Conservation (phyloP, 2,113 vertebrate species). For the Phylloscopus trochiloides region DNA sequence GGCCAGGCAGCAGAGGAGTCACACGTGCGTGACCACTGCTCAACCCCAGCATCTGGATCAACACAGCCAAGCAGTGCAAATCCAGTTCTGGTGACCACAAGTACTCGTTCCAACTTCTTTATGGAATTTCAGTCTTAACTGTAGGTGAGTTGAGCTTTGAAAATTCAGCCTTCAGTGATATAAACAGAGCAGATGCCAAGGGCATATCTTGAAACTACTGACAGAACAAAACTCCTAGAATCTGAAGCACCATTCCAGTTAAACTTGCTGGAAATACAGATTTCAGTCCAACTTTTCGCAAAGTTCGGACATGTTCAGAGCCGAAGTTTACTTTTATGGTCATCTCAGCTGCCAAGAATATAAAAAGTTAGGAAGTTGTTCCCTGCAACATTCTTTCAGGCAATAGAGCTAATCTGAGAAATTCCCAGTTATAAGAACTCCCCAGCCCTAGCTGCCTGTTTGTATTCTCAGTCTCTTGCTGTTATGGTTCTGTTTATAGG, state of each 20-base stretch:
- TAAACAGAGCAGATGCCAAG: neutral
- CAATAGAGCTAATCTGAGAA: neutral
- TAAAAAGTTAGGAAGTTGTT: neutral
- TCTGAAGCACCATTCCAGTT: neutral
- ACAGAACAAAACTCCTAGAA: neutral
- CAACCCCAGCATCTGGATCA: neutral
- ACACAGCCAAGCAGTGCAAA: neutral
- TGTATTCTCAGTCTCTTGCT: neutral
- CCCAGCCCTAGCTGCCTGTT: neutral
- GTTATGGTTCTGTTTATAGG: neutral
- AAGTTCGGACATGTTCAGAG: neutral
- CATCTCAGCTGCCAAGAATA: neutral
- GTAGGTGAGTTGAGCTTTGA: neutral
- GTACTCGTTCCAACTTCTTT: neutral
- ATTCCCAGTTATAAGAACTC: neutral
- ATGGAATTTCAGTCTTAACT: neutral
- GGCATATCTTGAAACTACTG: neutral
- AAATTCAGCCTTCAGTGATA: neutral
- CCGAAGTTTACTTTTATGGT: neutral
- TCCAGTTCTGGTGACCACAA: fast-evolving
- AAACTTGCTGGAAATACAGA: neutral
- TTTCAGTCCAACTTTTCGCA: neutral
- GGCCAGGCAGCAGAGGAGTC: neutral
- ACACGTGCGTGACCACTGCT: fast-evolving
- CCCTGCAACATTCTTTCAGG: neutral